These are phyloP conservation scores for Congeria kusceri DNA, from an alignment of 2,888 invertebrate genomes.

Conservation along the genomic window DNA sequence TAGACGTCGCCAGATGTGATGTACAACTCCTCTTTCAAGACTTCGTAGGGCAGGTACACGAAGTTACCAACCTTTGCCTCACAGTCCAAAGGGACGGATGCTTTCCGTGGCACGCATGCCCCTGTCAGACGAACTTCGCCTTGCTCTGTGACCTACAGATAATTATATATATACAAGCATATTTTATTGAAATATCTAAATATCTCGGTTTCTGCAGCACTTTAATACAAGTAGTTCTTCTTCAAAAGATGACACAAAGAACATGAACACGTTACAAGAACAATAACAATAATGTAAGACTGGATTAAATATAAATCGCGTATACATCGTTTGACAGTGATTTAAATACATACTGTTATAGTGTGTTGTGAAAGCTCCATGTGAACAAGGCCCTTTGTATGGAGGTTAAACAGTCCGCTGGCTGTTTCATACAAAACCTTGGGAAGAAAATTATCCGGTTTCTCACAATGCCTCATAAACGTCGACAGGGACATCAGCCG, in stretches of 20 bases:
- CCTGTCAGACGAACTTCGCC: constrained; percentile 74
- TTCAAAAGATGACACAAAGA: not conserved
- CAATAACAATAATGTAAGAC: too few relatives aligned
- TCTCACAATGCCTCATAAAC: constrained; percentile 32
- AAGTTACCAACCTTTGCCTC: constrained; percentile 62
- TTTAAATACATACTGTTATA: not conserved
- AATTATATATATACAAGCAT: not conserved
- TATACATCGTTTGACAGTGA: not conserved
- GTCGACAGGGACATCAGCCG: constrained; percentile 62
- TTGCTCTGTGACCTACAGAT: constrained; percentile 50
- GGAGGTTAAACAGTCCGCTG: constrained; percentile 47
- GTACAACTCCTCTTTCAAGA: constrained; percentile 75
- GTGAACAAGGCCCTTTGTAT: constrained; percentile 2
- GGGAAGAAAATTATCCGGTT: not conserved
- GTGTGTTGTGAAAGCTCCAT: constrained; percentile 3
- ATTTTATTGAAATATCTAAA: too few relatives aligned
- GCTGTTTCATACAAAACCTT: constrained; percentile 76
- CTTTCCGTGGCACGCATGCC: constrained; percentile 73
- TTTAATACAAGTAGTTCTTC: not conserved
- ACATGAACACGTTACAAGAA: not conserved
- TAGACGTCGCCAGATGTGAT: constrained; percentile 77
- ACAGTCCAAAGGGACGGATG: constrained; percentile 65
- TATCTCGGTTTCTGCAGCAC: not conserved
- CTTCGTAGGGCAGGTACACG: constrained; percentile 79
- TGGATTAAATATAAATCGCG: too few relatives aligned